A percentile compares a stretch with the other conserved stretches of the same genome.
Conservation (phyloP, 1,140 invertebrate genomes). For the Zeugodacus cucurbitae region DNA sequence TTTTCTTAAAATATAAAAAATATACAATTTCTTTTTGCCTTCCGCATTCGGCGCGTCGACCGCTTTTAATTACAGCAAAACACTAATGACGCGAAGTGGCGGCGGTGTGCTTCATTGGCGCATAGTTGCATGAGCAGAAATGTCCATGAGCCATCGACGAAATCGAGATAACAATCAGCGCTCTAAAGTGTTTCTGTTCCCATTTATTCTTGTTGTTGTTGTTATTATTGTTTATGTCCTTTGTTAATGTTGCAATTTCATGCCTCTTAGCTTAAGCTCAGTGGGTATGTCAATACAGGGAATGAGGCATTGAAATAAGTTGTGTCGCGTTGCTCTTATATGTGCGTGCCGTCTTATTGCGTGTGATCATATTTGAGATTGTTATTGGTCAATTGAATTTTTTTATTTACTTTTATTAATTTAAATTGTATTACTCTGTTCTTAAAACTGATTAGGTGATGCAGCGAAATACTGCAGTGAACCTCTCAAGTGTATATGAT, state of each 20-base stretch:
- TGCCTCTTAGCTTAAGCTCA: background rate
- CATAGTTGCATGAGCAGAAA: background rate
- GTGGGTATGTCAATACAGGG: background rate
- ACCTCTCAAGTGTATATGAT: too few relatives aligned
- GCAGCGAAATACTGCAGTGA: too few relatives aligned
- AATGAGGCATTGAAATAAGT: background rate
- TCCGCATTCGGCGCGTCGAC: background rate
- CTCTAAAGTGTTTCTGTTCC: background rate
- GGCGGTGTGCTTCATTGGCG: background rate
- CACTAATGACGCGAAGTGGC: background rate
- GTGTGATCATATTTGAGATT: too few relatives aligned
- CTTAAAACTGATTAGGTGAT: too few relatives aligned
- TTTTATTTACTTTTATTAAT: too few relatives aligned
- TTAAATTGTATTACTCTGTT: too few relatives aligned
- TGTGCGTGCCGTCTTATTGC: background rate
- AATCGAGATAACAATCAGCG: background rate
- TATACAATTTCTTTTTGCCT: background rate
- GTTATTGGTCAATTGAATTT: too few relatives aligned
- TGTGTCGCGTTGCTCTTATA: background rate
- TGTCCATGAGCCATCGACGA: background rate
- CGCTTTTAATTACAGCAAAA: slow-evolving; percentile 2
- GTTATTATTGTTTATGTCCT: background rate
- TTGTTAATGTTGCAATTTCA: background rate
- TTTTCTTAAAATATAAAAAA: background rate
- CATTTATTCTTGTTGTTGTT: background rate